These are phyloP conservation scores for Podarcis cretensis DNA, from an alignment of 2,113 vertebrate genomes.

Conservation along the genomic window DNA sequence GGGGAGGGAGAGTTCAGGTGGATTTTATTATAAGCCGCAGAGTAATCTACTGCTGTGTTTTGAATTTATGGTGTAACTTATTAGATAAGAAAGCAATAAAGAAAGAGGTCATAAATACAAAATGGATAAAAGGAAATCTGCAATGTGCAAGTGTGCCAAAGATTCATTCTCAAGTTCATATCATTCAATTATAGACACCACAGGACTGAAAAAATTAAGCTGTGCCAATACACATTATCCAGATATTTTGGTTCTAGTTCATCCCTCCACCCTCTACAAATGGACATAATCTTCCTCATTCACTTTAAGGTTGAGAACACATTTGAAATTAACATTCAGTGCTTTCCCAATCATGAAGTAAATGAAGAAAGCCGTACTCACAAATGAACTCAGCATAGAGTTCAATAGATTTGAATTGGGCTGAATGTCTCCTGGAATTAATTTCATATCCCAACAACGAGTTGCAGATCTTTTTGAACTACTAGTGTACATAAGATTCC, in stretches of 20 bases:
- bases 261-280: neutral
- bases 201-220: neutral
- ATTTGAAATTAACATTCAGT: neutral
- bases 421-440: neutral
- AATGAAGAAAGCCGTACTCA: neutral
- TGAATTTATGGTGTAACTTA: neutral
- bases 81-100: neutral
- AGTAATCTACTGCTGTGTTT: neutral
- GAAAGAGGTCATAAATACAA: neutral
- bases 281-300: neutral
- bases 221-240: neutral
- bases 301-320: neutral
- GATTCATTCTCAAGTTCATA: neutral
- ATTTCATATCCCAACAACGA: neutral
- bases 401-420: neutral
- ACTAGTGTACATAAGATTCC: neutral
- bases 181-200: neutral
- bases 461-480: neutral
- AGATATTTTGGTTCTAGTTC: neutral
- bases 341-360: neutral
- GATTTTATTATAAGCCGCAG: neutral
- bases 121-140: neutral
- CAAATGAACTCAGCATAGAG: neutral
- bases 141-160: neutral
- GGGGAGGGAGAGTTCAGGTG: neutral